Base-by-base conservation (phyloP, 2,113 vertebrate genomes). In the Toxotes chatareus region DNA sequence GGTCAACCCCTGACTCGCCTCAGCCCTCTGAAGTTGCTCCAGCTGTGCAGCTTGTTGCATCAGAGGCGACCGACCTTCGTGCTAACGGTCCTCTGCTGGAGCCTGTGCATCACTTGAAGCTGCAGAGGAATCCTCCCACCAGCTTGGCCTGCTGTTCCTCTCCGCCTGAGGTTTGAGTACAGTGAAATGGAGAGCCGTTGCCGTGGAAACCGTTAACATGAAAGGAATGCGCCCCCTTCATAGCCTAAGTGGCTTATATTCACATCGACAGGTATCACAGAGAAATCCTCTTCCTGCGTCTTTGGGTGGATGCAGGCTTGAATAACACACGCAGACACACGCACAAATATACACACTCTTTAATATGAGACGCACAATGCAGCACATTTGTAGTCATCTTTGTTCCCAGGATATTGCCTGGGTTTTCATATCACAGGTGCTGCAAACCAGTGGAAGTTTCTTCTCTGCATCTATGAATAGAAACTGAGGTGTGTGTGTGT, bases 131-230 rank as follows among this genome's bases (percentile, higher is more conserved):
- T 60, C 82, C 79, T 78, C 88, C 83, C 84, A 86, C 83, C 75
- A 46, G 55, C 79, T 84, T 2, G 34, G 57, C 81, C 70, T 9
- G 19, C 75, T 53, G 7, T 47, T 42, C 8, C 23, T 49, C 46
- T 9, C 44, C 49, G 4, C 51, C 73, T 0, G 11, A 21, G 53
- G 61, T 59, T 51, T 4, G 32, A 53, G 56, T 11, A 42, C 42
- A 34, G 74, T 27, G 59, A 73, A 70, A 65, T 66, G 67, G 66
- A 69, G 64, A 64, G 74, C 69, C 3, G 92, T 95, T 86, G 84
- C 93, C 86, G 88, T 90, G 82, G 93, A 75, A 89, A 95, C 90
- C 9, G 73, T 88, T 84, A 88, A 87, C 82, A 91, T 91, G 76
- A 93, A 93, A 92, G 88, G 40, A 60, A 44, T 1, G 40, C 67